These are phyloP conservation scores for Anguilla obscura DNA, from an alignment of 2,797 vertebrate species.

Conservation along the genomic window DNA sequence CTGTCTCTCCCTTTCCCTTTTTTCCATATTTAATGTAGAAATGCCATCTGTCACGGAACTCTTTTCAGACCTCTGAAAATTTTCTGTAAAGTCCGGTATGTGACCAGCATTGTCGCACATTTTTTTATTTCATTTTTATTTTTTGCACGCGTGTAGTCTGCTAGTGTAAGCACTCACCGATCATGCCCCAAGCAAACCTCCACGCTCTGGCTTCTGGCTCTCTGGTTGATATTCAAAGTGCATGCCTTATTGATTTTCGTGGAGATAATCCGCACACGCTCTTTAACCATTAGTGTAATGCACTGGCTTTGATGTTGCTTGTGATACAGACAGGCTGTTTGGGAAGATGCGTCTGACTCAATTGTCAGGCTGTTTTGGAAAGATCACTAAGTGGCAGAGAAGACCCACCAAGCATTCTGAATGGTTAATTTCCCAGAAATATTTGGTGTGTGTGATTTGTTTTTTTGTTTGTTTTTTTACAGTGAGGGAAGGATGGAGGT, in stretches of 20 bases:
- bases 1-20: conserved; percentile 48
- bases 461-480: neutral
- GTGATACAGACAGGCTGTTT: neutral
- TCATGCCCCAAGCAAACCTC: neutral
- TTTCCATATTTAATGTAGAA: conserved; percentile 70
- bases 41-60: conserved; percentile 75
- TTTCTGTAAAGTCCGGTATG: conserved; percentile 78
- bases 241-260: neutral
- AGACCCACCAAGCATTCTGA: neutral
- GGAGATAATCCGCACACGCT: neutral
- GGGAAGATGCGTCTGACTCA: neutral
- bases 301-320: neutral
- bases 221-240: neutral
- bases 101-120: conserved; percentile 69
- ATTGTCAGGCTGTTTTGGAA: neutral
- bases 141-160: conserved; percentile 63
- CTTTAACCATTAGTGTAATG: neutral
- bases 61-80: conserved; percentile 73
- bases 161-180: conserved; percentile 47
- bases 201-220: neutral
- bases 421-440: neutral
- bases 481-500: neutral
- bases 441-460: neutral
- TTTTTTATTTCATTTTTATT: too few species aligned
- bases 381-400: neutral